Evolutionary conservation across 1,140 invertebrate genomes (phyloP).

Genomic region (Aethina tumida): DNA sequence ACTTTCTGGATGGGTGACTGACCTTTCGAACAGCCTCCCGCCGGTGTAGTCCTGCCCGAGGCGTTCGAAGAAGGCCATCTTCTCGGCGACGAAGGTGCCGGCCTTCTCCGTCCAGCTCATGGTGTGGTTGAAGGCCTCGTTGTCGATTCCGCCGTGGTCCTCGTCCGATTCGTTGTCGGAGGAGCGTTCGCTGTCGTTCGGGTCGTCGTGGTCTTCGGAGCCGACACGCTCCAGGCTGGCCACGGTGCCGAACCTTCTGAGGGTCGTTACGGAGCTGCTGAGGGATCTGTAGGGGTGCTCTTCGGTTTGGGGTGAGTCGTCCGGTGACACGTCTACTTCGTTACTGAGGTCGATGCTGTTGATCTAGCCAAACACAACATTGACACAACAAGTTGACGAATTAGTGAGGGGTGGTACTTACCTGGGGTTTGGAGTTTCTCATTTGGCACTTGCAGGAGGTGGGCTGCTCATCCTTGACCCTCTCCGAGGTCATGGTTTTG

Average conservation of each 20-base stretch:
- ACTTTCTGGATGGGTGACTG: too few relatives aligned
- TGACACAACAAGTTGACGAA: too few relatives aligned
- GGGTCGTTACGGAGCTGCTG: constrained; percentile 37
- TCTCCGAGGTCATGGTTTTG: constrained; percentile 11
- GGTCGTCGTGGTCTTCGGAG: constrained; percentile 47
- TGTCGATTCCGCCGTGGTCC: constrained; percentile 32
- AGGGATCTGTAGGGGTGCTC: constrained; percentile 46
- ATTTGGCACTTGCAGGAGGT: too few relatives aligned
- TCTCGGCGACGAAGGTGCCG: constrained; percentile 67
- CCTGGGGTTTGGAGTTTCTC: too few relatives aligned
- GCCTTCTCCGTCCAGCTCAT: constrained; percentile 65
- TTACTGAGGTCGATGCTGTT: constrained; percentile 9
- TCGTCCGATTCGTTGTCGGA: constrained; percentile 25
- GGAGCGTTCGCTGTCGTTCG: constrained; percentile 14
- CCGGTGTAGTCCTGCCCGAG: constrained; percentile 47
- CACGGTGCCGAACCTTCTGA: constrained; percentile 60
- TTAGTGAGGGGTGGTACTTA: too few relatives aligned
- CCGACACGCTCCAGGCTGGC: constrained; percentile 61
- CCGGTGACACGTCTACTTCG: constrained; percentile 38
- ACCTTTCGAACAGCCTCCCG: constrained; percentile 49
- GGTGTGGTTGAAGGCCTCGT: constrained; percentile 35
- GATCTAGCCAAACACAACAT: not conserved
- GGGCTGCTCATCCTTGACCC: too few relatives aligned
- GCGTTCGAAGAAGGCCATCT: constrained; percentile 61
- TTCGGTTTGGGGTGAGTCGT: constrained; percentile 45